These are phyloP conservation scores for Cheilosia grossa DNA, from an alignment of 2,888 invertebrate species.

Conservation along the genomic window DNA sequence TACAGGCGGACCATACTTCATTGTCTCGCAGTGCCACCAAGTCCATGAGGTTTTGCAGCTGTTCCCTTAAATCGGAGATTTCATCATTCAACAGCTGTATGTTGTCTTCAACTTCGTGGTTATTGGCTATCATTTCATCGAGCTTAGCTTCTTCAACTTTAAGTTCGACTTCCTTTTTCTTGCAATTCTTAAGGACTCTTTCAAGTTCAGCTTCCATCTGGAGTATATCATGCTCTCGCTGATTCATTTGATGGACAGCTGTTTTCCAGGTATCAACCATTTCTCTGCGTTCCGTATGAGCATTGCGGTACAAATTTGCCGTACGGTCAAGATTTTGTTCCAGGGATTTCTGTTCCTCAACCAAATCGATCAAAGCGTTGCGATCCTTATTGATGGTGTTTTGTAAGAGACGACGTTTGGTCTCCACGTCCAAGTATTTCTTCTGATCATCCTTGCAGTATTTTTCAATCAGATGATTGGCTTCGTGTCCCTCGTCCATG, in stretches of 20 bases:
- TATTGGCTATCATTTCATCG: conserved; percentile 84
- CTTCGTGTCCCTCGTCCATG: conserved; percentile 87
- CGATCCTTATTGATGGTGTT: conserved; percentile 84
- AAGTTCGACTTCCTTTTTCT: conserved; percentile 82
- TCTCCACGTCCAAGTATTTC: conserved; percentile 86
- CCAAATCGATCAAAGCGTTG: conserved; percentile 82
- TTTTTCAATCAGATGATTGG: conserved; percentile 88
- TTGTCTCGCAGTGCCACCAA: conserved; percentile 81
- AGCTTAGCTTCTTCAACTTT: conserved; percentile 84
- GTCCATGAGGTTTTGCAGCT: conserved; percentile 81
- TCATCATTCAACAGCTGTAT: conserved; percentile 82
- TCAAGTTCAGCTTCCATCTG: conserved; percentile 83
- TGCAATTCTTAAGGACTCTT: conserved; percentile 77
- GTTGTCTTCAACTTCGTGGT: conserved; percentile 83
- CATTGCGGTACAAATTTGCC: conserved; percentile 84
- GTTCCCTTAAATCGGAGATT: conserved; percentile 80
- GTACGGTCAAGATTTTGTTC: conserved; percentile 85
- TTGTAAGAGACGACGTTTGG: conserved; percentile 84
- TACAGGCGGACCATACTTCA: conserved; percentile 79
- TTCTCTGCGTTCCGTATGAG: conserved; percentile 87
- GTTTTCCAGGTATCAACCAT: conserved; percentile 90
- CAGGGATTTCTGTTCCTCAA: conserved; percentile 84
- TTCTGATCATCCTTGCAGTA: conserved; percentile 89
- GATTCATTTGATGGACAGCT: conserved; percentile 88
- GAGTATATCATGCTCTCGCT: conserved; percentile 88